Evolutionary conservation across 2,888 invertebrate species (phyloP), one percentile per base, ranked within the genome.

Genomic region (Andrena fulva): DNA sequence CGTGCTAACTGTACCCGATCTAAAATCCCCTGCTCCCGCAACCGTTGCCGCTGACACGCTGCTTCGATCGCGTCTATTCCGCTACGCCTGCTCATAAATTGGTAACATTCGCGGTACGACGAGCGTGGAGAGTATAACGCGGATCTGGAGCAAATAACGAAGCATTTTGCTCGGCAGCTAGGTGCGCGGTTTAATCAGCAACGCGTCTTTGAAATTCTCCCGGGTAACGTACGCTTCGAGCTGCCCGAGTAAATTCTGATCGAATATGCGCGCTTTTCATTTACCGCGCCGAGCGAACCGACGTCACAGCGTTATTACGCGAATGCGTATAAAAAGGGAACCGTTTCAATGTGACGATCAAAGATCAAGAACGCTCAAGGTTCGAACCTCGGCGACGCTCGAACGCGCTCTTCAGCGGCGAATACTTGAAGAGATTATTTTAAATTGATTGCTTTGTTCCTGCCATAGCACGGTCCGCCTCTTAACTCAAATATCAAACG

Each of bases 1-100:
- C 31, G 71, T 27, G 78, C 79, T 70, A 81, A 84, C 73, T 71
- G 52, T 82, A 69, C 78, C 24, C 77, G 78, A 86, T 84, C 76
- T 69, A 50, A 79, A 56, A 85, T 77, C 74, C 60, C 64, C 50
- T 74, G 74, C 72, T 56, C 66, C 20, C 48, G 52, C 31, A 50
- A 7, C 42, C 60, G 3, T 33, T 16, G 62, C 52, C 69, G 68
- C 72, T 68, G 75, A 74, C 77, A 63, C 64, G 50, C 62, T 52
- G 67, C 56, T 86, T 84, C 73, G 77, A 78, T 78, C 76, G 72
- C 70, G 68, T 56, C 77, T 54, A 62, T 63, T 77, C 69, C 56
- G 52, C 62, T 27, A 50, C 60, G 52, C n/a, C 35, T 4, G 50
- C 64, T 86, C 75, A 73, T 82, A 86, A 82, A 86, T 84, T 76